Conservation (phyloP, 2,797 vertebrate genomes). For the Crenuchus spilurus region DNA sequence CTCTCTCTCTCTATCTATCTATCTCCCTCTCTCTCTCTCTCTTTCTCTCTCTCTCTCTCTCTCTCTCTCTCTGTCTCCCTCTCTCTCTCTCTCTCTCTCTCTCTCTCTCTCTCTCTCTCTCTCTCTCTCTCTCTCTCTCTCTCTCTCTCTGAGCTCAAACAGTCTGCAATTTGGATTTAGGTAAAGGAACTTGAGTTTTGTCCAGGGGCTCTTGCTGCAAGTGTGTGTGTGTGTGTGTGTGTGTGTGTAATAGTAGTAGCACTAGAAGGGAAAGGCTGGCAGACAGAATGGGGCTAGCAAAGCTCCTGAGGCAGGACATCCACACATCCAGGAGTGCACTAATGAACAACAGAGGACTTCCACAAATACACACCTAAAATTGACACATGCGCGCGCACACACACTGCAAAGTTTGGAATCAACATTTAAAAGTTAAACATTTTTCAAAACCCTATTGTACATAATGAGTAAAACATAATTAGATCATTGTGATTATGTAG, state of each 20-base stretch:
- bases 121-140: not conserved
- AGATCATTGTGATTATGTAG: too few species aligned
- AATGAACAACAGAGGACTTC: not conserved
- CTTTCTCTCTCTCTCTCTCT: not conserved
- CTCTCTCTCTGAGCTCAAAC: not conserved
- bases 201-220: too few species aligned
- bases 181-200: not conserved
- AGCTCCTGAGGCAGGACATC: not conserved
- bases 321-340: not conserved
- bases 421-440: too few species aligned
- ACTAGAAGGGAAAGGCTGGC: not conserved
- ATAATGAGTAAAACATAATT: too few species aligned
- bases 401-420: too few species aligned
- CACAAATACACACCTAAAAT: constrained; percentile 13
- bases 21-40: too few species aligned
- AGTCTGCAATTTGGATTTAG: not conserved
- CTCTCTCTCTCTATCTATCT: constrained; percentile 2
- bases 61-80: not conserved
- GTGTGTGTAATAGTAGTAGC: not conserved
- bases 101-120: not conserved
- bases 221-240: not conserved
- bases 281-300: constrained; percentile 16
- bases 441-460: too few species aligned
- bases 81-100: not conserved
- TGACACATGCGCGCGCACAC: too few species aligned